Conservation (phyloP, 2,797 vertebrate genomes). For the Semaprochilodus insignis region DNA sequence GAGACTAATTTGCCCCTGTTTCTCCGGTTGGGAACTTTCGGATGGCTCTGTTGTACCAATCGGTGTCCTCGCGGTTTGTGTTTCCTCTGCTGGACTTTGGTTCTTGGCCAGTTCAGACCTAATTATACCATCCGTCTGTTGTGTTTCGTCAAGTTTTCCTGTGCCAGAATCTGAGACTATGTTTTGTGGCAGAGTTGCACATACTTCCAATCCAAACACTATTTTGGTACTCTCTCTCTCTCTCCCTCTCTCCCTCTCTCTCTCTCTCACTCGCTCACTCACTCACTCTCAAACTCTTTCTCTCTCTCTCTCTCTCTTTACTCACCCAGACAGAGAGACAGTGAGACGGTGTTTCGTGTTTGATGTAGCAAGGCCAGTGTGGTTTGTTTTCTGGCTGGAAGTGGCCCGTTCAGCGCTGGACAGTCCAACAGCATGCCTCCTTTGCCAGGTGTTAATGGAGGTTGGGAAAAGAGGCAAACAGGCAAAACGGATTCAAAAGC, state of each 20-base stretch:
- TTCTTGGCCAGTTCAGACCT: constrained; percentile 60
- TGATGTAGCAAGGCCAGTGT: constrained; percentile 47
- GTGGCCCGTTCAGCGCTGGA: constrained; percentile 41
- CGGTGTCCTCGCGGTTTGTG: constrained; percentile 38
- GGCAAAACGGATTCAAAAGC: constrained; percentile 53
- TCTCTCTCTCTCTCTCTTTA: constrained; percentile 41
- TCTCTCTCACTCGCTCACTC: constrained; percentile 49
- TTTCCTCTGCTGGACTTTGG: constrained; percentile 53
- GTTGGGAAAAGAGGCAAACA: constrained; percentile 57
- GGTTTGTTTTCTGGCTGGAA: constrained; percentile 51
- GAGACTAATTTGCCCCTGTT: constrained; percentile 48
- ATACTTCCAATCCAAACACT: constrained; percentile 49
- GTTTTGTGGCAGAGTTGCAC: constrained; percentile 39
- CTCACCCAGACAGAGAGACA: not conserved
- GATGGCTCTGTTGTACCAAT: constrained; percentile 38
- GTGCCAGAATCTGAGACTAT: constrained; percentile 65
- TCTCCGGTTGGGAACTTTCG: constrained; percentile 48
- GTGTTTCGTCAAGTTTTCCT: constrained; percentile 49
- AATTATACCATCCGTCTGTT: constrained; percentile 72
- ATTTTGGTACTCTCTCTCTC: constrained; percentile 57
- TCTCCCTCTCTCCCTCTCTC: constrained; percentile 20
- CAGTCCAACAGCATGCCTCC: constrained; percentile 44
- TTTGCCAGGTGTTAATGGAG: constrained; percentile 65
- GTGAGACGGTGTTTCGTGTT: constrained; percentile 24
- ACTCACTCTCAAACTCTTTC: no score